These are phyloP conservation scores for Rotaria magnacalcarata DNA, from an alignment of 2,888 invertebrate genomes.

Conservation along the genomic window DNA sequence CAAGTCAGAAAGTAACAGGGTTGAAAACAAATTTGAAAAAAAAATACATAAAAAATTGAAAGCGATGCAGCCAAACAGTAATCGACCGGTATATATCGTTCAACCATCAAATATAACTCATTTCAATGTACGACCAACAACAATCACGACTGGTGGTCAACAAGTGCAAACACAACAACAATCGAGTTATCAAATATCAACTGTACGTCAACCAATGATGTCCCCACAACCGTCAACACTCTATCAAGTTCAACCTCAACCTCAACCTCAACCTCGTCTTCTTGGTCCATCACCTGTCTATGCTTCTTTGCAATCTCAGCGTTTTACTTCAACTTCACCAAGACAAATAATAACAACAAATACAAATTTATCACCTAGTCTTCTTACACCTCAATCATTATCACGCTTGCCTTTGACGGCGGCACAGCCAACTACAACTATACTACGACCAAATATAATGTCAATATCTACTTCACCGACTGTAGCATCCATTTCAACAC, in stretches of 20 bases:
- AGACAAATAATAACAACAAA: neutral
- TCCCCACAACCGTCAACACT: neutral
- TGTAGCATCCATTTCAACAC: neutral
- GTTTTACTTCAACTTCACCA: neutral
- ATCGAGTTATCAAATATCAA: neutral
- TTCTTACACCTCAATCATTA: neutral
- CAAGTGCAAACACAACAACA: neutral
- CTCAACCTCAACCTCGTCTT: neutral
- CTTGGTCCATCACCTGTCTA: neutral
- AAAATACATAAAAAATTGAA: neutral
- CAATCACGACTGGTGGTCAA: neutral
- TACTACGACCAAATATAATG: neutral
- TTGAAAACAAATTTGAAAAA: neutral
- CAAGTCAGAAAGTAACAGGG: neutral
- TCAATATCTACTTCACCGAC: neutral
- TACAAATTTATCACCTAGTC: neutral
- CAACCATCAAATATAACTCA: conserved; percentile 1
- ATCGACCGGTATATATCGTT: neutral
- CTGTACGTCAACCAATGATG: neutral
- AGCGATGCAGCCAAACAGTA: neutral
- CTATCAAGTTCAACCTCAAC: neutral
- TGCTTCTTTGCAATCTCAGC: neutral
- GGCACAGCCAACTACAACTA: neutral
- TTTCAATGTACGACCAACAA: neutral
- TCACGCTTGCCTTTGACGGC: neutral